Percentiles rank a stretch among this genome's conserved stretches.
Conservation (phyloP, 2,797 vertebrate genomes). For the Hyperoplus lanceolatus region DNA sequence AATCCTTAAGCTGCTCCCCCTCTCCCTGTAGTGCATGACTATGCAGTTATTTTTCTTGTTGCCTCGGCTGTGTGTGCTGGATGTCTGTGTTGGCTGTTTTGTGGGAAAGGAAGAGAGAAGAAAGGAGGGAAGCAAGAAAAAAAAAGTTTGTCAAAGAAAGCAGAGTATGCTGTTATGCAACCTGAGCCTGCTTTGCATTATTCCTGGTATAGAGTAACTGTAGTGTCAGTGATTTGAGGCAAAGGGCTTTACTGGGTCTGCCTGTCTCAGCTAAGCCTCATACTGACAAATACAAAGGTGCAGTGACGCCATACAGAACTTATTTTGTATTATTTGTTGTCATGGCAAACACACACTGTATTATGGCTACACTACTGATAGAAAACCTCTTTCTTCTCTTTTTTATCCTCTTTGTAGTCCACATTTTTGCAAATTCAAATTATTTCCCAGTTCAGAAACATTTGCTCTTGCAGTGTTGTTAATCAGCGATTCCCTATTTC, state of each 20-base stretch:
- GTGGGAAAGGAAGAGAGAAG: neutral
- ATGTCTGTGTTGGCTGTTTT: neutral
- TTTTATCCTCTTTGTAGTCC: neutral
- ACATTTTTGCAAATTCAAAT: neutral
- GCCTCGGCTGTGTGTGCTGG: slow-evolving; percentile 26
- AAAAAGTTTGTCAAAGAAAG: slow-evolving; percentile 16
- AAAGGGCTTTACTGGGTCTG: slow-evolving; percentile 47
- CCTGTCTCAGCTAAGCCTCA: slow-evolving; percentile 56
- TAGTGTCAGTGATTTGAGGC: slow-evolving; percentile 60
- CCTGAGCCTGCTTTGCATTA: slow-evolving; percentile 44
- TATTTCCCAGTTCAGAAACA: neutral
- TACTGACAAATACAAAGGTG: slow-evolving; percentile 19
- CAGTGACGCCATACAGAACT: slow-evolving; percentile 11
- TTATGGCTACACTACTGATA: neutral
- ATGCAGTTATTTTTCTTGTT: neutral
- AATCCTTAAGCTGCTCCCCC: slow-evolving; percentile 45
- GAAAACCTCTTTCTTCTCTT: neutral
- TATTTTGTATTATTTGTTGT: slow-evolving; percentile 23
- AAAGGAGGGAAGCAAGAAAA: neutral
- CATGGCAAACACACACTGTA: neutral
- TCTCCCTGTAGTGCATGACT: slow-evolving; percentile 19
- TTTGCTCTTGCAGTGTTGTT: neutral
- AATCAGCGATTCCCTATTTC: neutral
- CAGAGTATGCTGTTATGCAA: slow-evolving; percentile 56
- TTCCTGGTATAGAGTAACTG: slow-evolving; percentile 50